Evolutionary conservation across 2,113 vertebrate species (phyloP), one percentile per base, ranked within the genome.

Genomic region (Petroica traversi): DNA sequence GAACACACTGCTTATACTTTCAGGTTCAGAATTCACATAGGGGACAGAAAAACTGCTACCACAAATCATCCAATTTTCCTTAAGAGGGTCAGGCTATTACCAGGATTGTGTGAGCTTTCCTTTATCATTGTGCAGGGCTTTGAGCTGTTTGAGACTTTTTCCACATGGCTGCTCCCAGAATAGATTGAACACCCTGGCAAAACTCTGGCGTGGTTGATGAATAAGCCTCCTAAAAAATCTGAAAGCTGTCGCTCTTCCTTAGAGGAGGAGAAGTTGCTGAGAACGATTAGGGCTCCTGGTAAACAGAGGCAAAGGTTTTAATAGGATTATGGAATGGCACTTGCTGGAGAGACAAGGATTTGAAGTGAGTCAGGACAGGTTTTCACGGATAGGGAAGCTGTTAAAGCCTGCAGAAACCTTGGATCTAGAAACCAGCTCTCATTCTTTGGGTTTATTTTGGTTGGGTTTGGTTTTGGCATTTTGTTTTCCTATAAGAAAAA

Each of bases 51-150:
- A 93, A 92, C 88, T 88, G 72, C 93, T 92, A 78, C 95, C 95
- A 96, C 95, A 96, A 96, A 96, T 96, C 96, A 96, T 96, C 92
- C 96, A 93, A 95, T 97, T 97, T 96, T 95, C 95, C 95, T 94
- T 96, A 94, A 94, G 95, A 97, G 90, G 88, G 92, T 95, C 95
- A 96, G 88, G 90, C 95, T 96, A 97, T 97, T 96, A 96, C 82
- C 85, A 86, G 95, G 93, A 93, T 96, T 95, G 93, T 90, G 93
- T 75, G 93, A 97, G 96, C 89, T 91, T 94, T 96, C 95, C 90
- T 97, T 97, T 96, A 96, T 96, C 91, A 79, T 81, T 92, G 95
- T 62, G 92, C 64, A 69, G 82, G 62, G 92, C 92, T 95, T 95
- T 95, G 92, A 95, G 85, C 93, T 95, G 89, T 87, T 94, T 89